Evolutionary conservation across 2,797 vertebrate genomes (phyloP).

Genomic region (Lagorchestes hirsutus): DNA sequence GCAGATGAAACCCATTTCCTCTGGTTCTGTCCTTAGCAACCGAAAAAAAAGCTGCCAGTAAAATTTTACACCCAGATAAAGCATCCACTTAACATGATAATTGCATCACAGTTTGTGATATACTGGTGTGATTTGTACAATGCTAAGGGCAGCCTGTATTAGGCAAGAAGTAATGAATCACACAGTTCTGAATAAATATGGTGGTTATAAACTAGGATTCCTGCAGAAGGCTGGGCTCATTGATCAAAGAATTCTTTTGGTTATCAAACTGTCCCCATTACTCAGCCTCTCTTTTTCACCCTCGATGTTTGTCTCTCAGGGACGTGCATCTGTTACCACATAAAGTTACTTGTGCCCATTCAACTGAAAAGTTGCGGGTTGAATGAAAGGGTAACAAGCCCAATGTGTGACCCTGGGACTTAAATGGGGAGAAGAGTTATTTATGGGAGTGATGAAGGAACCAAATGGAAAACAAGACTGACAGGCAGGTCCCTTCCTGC

Average conservation of each 20-base stretch:
- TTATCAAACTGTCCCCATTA: neutral
- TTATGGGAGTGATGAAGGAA: conserved; percentile 9
- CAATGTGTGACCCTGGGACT: neutral
- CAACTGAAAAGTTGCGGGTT: neutral
- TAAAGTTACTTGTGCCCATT: neutral
- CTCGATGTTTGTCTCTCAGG: neutral
- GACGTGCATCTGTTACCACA: neutral
- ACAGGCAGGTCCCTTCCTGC: neutral
- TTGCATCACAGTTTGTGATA: neutral
- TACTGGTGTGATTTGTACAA: neutral
- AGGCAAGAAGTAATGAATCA: neutral
- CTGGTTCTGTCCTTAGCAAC: neutral
- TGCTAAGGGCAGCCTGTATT: neutral
- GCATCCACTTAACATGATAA: neutral
- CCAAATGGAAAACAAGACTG: conserved; percentile 24
- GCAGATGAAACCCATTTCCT: neutral
- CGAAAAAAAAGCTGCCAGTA: neutral
- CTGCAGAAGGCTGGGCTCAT: neutral
- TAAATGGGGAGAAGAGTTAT: neutral
- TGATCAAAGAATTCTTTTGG: neutral
- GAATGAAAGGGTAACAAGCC: neutral
- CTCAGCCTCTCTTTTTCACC: neutral
- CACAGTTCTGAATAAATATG: neutral
- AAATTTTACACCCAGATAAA: neutral
- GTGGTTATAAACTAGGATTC: neutral